Percentiles rank a stretch among this genome's conserved stretches.
Evolutionary conservation across 2,113 vertebrate genomes (phyloP).

Genomic region (Columbina picui): DNA sequence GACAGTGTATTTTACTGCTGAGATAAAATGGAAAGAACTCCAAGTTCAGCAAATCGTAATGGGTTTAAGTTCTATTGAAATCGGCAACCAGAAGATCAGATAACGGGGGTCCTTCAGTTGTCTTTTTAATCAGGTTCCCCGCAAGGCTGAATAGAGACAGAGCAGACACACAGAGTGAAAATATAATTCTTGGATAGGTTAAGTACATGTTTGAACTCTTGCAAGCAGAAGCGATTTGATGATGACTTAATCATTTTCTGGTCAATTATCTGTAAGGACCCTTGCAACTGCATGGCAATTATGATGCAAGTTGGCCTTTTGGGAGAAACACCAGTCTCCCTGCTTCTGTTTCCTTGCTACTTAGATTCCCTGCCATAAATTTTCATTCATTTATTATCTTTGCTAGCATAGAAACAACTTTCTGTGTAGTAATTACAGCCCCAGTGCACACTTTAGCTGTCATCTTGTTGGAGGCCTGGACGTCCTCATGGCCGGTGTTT

Average conservation of each 20-base stretch:
- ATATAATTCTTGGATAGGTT: conserved; percentile 99
- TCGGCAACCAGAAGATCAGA: conserved; percentile 93
- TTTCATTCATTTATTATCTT: conserved; percentile 89
- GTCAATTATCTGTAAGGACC: conserved; percentile 99
- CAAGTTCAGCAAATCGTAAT: conserved; percentile 93
- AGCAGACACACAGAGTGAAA: conserved; percentile 90
- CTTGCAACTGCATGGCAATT: conserved; percentile 87
- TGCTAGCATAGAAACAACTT: conserved; percentile 86
- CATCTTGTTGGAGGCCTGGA: conserved; percentile 84
- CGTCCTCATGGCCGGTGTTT: conserved; percentile 81
- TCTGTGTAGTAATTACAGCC: conserved; percentile 86
- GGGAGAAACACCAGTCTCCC: conserved; percentile 86
- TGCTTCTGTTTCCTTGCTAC: conserved; percentile 87
- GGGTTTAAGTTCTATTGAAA: conserved; percentile 97
- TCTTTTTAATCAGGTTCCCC: conserved; percentile 88
- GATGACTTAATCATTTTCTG: conserved; percentile 99
- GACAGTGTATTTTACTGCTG: conserved; percentile 94
- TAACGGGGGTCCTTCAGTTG: conserved; percentile 89
- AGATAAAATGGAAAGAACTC: conserved; percentile 90
- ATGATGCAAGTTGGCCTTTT: conserved; percentile 89
- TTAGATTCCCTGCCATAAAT: conserved; percentile 86
- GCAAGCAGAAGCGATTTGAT: conserved; percentile 95
- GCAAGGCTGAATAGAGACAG: conserved; percentile 88
- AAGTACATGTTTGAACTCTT: conserved; percentile 99
- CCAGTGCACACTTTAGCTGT: conserved; percentile 80